phyloP scores from a whole-genome alignment of 1,140 invertebrate species.

The Polyergus mexicanus region DNA sequence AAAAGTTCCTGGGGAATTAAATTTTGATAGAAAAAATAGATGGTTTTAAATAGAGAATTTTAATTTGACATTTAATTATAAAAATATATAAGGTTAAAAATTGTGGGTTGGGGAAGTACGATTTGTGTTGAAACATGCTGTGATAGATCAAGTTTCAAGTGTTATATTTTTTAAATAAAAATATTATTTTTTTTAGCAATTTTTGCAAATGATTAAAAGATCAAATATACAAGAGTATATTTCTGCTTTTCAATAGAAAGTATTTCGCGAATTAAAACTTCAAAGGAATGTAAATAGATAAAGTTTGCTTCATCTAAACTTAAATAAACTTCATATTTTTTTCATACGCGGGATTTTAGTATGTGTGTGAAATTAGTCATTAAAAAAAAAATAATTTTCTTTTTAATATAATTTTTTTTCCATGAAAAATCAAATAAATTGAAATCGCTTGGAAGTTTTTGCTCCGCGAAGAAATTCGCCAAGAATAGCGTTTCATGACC shows the following conservation, averaged over 20 bases:
- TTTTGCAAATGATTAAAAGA: too few species aligned
- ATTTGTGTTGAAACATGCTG: too few species aligned
- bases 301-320: not conserved
- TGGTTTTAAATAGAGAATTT: not conserved
- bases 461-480: constrained; percentile 40
- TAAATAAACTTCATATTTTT: not conserved
- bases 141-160: too few species aligned
- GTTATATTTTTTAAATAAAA: too few species aligned
- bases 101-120: too few species aligned
- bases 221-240: too few species aligned
- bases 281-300: not conserved
- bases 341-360: not conserved
- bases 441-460: not conserved
- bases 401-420: not conserved
- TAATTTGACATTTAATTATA: constrained; percentile 11
- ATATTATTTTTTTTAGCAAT: too few species aligned
- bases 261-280: too few species aligned
- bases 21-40: not conserved
- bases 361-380: not conserved
- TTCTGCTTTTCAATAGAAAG: too few species aligned
- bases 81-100: not conserved
- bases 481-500: constrained; percentile 30
- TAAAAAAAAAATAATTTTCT: not conserved
- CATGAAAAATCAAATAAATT: constrained; percentile 20
- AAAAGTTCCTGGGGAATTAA: not conserved